These are phyloP conservation scores for Slavum lentiscoides DNA, from an alignment of 2,888 invertebrate genomes.

Conservation along the genomic window DNA sequence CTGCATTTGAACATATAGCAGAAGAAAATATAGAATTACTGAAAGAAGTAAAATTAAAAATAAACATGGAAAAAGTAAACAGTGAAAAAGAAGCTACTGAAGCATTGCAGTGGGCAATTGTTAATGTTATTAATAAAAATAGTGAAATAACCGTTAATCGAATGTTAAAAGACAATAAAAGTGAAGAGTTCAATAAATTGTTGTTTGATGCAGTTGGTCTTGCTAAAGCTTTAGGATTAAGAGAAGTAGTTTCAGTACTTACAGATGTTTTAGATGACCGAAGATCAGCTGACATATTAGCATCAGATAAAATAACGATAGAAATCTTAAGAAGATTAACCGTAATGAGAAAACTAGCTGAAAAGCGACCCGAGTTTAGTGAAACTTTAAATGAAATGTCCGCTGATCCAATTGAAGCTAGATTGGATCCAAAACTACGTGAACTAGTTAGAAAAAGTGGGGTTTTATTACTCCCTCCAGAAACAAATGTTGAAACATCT, in stretches of 20 bases:
- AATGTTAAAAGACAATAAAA: conserved; percentile 63
- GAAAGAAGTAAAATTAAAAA: conserved; percentile 61
- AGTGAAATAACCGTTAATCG: conserved; percentile 66
- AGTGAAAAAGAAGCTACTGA: conserved; percentile 70
- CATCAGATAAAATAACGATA: conserved; percentile 66
- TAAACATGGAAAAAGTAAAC: conserved; percentile 65
- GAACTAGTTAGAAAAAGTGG: conserved; percentile 75
- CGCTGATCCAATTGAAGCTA: conserved; percentile 70
- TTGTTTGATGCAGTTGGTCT: conserved; percentile 71
- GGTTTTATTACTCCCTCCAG: conserved; percentile 70
- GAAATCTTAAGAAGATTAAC: conserved; percentile 72
- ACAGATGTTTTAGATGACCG: conserved; percentile 65
- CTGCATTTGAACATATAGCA: conserved; percentile 70
- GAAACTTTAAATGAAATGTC: conserved; percentile 68
- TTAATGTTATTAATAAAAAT: conserved; percentile 68
- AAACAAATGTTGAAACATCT: conserved; percentile 66
- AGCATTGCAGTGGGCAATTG: conserved; percentile 70
- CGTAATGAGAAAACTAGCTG: conserved; percentile 73
- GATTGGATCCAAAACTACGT: conserved; percentile 71
- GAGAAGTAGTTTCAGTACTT: conserved; percentile 67
- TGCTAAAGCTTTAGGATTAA: conserved; percentile 71
- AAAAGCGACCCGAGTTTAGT: conserved; percentile 68
- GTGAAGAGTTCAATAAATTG: conserved; percentile 62
- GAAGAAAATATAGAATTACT: conserved; percentile 67
- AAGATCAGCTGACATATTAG: conserved; percentile 65